Percentiles rank a stretch among this genome's conserved stretches.
Conservation (phyloP, 1,140 invertebrate species). For the Drosophila azteca region DNA sequence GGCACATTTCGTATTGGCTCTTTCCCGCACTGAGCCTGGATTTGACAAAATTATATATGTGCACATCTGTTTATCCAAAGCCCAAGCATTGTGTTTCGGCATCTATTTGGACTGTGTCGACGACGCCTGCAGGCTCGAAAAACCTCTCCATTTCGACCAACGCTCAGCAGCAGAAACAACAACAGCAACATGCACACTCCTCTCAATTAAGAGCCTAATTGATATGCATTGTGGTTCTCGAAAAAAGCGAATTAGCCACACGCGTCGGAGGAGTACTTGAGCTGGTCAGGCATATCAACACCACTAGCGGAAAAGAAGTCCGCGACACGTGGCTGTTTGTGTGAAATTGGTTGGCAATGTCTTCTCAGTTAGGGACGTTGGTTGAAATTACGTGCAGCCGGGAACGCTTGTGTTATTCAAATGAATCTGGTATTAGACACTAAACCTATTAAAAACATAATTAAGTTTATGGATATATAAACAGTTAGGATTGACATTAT, state of each 20-base stretch:
- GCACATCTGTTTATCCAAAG: conserved; percentile 40
- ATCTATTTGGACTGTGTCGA: conserved; percentile 43
- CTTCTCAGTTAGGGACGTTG: too few relatives aligned
- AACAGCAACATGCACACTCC: conserved; percentile 22
- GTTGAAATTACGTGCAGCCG: too few relatives aligned
- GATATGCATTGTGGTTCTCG: conserved; percentile 58
- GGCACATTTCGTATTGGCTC: conserved; percentile 68
- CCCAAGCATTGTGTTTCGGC: conserved; percentile 2
- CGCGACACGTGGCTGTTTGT: conserved; percentile 57
- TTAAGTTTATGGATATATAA: not conserved
- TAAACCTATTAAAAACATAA: too few relatives aligned
- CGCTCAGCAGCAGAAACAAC: too few relatives aligned
- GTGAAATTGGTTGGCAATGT: conserved; percentile 48
- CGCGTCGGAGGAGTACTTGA: conserved; percentile 55
- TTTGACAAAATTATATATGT: conserved; percentile 66
- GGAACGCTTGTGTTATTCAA: not conserved
- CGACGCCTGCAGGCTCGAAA: conserved; percentile 28
- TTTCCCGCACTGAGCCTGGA: conserved; percentile 31
- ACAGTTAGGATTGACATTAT: too few relatives aligned
- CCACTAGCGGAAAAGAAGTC: conserved; percentile 6
- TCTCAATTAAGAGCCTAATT: conserved; percentile 71
- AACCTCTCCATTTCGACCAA: not conserved
- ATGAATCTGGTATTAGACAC: too few relatives aligned
- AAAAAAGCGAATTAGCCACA: conserved; percentile 61
- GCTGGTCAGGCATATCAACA: conserved; percentile 24